phyloP scores from a whole-genome alignment of 2,797 vertebrate genomes.

The Leptatherina wallacei region DNA sequence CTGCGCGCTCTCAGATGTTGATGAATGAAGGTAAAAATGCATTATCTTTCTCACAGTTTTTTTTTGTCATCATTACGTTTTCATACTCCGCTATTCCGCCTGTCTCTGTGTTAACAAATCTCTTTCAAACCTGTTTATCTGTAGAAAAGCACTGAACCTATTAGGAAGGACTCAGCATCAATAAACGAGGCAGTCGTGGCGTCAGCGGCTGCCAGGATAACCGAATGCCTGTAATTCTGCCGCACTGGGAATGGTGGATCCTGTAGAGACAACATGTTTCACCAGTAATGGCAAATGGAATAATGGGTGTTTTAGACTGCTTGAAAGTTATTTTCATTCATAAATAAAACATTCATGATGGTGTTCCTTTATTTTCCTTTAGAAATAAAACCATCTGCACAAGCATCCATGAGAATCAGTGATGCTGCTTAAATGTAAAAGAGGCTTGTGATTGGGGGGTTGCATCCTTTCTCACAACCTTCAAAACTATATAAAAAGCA shows the following conservation, averaged over 20 bases:
- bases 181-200: conserved; percentile 28
- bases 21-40: background rate
- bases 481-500: conserved; percentile 23
- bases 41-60: background rate
- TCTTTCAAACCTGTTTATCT: conserved; percentile 45
- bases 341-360: conserved; percentile 11
- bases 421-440: background rate
- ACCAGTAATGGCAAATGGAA: conserved; percentile 6
- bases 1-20: background rate
- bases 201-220: conserved; percentile 25
- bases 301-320: conserved; percentile 7
- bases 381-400: background rate
- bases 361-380: conserved; percentile 9
- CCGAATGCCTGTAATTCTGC: conserved; percentile 25
- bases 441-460: background rate
- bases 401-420: background rate
- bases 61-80: background rate
- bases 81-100: background rate
- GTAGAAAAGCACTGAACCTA: conserved; percentile 28
- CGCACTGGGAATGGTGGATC: background rate
- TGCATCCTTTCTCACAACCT: background rate
- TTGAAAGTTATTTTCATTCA: background rate
- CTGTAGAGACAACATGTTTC: conserved; percentile 5
- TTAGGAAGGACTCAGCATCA: conserved; percentile 40
- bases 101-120: conserved; percentile 20